Evolutionary conservation across 2,113 vertebrate species (phyloP).

Genomic region (Thunnus thynnus): DNA sequence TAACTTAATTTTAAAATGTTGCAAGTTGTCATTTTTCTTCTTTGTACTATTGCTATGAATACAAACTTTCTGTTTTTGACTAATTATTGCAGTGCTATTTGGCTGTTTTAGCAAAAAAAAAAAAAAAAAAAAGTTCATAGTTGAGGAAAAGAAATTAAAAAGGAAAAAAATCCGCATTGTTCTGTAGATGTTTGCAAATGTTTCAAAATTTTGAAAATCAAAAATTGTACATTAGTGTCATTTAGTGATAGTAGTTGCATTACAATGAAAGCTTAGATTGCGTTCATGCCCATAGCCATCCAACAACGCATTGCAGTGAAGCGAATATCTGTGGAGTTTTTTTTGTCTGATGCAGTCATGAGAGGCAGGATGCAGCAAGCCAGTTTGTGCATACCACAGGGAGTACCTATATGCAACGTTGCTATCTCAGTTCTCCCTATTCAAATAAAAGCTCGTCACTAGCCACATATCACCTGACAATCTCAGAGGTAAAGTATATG

Average conservation of each 20-base stretch:
- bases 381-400: conserved; percentile 65
- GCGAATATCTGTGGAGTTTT: conserved; percentile 82
- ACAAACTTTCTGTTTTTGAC: conserved; percentile 67
- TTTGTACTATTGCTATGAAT: conserved; percentile 77
- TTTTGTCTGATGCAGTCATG: conserved; percentile 67
- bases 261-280: conserved; percentile 50
- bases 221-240: conserved; percentile 60
- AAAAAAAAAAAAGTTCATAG: conserved; percentile 67
- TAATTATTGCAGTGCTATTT: conserved; percentile 73
- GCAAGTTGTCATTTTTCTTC: conserved; percentile 74
- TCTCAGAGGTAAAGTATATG: conserved; percentile 32
- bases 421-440: conserved; percentile 56
- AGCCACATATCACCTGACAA: conserved; percentile 46
- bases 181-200: conserved; percentile 78
- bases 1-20: conserved; percentile 67
- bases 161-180: conserved; percentile 45
- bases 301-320: conserved; percentile 76
- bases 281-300: conserved; percentile 56
- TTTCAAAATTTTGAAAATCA: conserved; percentile 67
- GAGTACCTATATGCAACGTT: conserved; percentile 55
- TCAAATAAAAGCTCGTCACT: conserved; percentile 57
- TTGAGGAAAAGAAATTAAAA: conserved; percentile 42
- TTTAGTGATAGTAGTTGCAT: conserved; percentile 72
- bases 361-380: conserved; percentile 54
- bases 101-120: conserved; percentile 68